These are phyloP conservation scores for Megaustenia siamemsis DNA, from an alignment of 2,888 invertebrate species.

Conservation along the genomic window DNA sequence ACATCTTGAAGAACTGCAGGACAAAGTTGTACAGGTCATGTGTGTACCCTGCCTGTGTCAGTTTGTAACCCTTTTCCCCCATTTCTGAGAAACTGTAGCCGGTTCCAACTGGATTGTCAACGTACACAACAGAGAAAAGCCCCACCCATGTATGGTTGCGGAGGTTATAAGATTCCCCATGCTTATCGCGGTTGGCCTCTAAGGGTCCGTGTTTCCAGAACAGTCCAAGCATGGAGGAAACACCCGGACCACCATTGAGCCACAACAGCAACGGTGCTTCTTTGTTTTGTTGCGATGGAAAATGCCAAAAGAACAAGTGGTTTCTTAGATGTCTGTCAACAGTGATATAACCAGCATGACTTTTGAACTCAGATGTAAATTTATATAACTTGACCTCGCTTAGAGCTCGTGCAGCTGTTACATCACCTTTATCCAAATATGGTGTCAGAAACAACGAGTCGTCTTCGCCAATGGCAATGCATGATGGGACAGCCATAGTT, in stretches of 20 bases:
- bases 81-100: slow-evolving; percentile 91
- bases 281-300: slow-evolving; percentile 85
- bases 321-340: slow-evolving; percentile 89
- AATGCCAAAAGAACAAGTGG: slow-evolving; percentile 95
- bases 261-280: slow-evolving; percentile 79
- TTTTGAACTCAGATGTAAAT: slow-evolving; percentile 70
- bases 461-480: no score
- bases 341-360: slow-evolving; percentile 89
- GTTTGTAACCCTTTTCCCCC: not conserved
- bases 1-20: slow-evolving; percentile 88
- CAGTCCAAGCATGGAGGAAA: slow-evolving; percentile 57
- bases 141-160: slow-evolving; percentile 42
- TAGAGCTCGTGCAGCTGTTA: not conserved
- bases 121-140: slow-evolving; percentile 49
- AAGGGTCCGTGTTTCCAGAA: slow-evolving; percentile 51
- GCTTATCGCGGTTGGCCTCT: not conserved
- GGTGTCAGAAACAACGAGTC: slow-evolving; percentile 25
- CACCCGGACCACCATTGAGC: slow-evolving; percentile 81
- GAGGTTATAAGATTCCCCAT: not conserved
- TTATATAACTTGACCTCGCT: not conserved
- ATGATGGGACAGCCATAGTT: no score
- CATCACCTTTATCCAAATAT: not conserved
- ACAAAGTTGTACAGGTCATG: slow-evolving; percentile 29
- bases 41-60: slow-evolving; percentile 28
- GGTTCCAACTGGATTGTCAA: slow-evolving; percentile 87